Base-by-base conservation (phyloP, 1,140 invertebrate species). In the Chelonus insularis region DNA sequence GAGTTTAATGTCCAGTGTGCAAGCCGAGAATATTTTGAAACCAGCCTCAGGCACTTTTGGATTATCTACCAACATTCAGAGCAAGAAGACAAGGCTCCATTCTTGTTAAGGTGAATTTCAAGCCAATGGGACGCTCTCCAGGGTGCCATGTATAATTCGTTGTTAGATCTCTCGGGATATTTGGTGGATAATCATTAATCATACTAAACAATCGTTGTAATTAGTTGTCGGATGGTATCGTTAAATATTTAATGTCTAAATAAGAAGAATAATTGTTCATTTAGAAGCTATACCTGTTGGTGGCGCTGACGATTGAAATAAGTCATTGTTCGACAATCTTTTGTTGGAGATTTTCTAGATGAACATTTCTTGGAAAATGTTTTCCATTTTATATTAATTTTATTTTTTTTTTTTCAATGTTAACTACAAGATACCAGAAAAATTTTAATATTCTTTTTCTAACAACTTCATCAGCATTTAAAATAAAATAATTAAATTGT, bases 141-240 rank as follows among this genome's bases (percentile, higher is more conserved):
- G 41, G 41, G 41, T 14, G 41, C 14, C 41, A 18, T 43, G 16
- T 8, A 43, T 43, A 18, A 16, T 43, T 43, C 16, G 6, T 43
- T 43, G 12, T 43, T 8, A 8, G 12, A 16, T 43, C 41, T 43
- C 36, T n/a, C 36, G 36, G 12, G 41, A 16, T 16, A 20, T 8
- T 43, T 16, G 12, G 14, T 43, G 14, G 16, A 43, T 39, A 39
- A 39, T 39, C 37, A 39, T 43, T 43, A 43, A 43, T 43, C 41
- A 43, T 43, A 4, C 41, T 43, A 18, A 43, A 43, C 41, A 43
- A 43, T 43, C 41, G 16, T 43, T 18, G 41, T 16, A 43, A 43
- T 43, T 18, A 43, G 41, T 29, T 29, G 25, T 3, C 25, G 7
- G 25, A 29, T 7, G 25, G 7, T 29, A 29, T 29, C 25, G 25